These are phyloP conservation scores for Zaprionus vittiger DNA, from an alignment of 1,140 invertebrate genomes.

Conservation along the genomic window DNA sequence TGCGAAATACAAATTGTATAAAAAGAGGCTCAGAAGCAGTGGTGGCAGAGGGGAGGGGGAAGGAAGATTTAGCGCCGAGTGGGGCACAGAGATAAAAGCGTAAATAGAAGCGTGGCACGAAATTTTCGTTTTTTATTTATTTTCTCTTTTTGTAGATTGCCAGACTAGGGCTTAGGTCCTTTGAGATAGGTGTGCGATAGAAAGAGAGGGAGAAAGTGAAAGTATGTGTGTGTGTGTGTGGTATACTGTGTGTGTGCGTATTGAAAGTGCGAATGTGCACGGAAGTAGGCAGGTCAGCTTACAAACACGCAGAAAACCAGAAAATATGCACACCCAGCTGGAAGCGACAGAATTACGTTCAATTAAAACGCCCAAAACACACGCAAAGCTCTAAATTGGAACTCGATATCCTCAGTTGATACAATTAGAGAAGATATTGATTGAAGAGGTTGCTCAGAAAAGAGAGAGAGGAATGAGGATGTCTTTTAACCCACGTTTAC, in stretches of 20 bases:
- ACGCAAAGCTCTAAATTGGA: slow-evolving; percentile 2
- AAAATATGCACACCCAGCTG: slow-evolving; percentile 24
- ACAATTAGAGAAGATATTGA: neutral
- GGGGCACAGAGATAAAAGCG: slow-evolving; percentile 75
- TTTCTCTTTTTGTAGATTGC: slow-evolving; percentile 42
- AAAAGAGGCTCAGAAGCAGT: slow-evolving; percentile 44
- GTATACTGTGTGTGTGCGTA: slow-evolving; percentile 42
- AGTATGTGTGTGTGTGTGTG: slow-evolving; percentile 1
- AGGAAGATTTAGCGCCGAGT: slow-evolving; percentile 22
- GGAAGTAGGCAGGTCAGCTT: slow-evolving; percentile 46
- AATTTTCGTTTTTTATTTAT: slow-evolving; percentile 50
- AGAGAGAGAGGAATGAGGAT: neutral
- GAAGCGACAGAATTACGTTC: slow-evolving; percentile 8
- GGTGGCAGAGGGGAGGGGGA: neutral
- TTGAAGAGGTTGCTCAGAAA: neutral
- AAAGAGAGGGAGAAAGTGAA: neutral
- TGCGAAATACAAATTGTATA: slow-evolving; percentile 78
- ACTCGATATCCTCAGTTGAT: neutral
- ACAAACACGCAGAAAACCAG: slow-evolving; percentile 40
- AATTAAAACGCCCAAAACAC: neutral
- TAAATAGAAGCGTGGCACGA: slow-evolving; percentile 78
- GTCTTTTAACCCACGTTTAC: neutral
- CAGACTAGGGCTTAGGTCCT: slow-evolving; percentile 33
- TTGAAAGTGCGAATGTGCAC: slow-evolving; percentile 70
- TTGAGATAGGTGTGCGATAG: slow-evolving; percentile 29